Evolutionary conservation across 2,113 vertebrate genomes (phyloP), one percentile per base, ranked within the genome.

Genomic region (Lepus timidus): DNA sequence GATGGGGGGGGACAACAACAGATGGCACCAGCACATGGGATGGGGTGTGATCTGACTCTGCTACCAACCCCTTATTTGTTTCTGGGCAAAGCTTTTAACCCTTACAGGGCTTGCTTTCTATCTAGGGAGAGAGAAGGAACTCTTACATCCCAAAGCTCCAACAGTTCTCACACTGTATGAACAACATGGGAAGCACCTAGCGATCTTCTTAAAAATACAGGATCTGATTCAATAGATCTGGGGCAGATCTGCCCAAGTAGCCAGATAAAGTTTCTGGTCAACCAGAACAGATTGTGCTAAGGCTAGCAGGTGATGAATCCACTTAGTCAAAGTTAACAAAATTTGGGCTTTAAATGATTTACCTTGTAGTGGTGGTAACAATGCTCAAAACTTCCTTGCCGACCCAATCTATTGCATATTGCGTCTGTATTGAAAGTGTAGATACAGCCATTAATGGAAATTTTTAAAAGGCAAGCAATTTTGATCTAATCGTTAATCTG

Each of bases 401-500:
- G 19, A 55, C 19, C 19, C 27, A 88, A 39, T 25, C 58, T 78
- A 16, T 13, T 64, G 8, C 29, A 61, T 6, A 44, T 44, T 44
- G 44, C 44, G 44, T 44, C 44, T 44, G 49, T 19, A 9, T 19
- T 73, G 71, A 80, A 74, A 87, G 75, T n/a, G 64, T 4, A 73
- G 12, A 33, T 19, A 33, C 4, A n/a, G 29, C 20, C 58, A 71
- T 61, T 75, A 88, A 65, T 49, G 27, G 62, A 25, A 39, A 39
- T 91, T 71, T 58, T 67, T n/a, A 94, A 92, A 39, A n/a, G 44
- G 44, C 13, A 94, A 80, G 33, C 27, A 25, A 52, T 58, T 84
- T 89, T 83, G 27, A 52, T 91, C 85, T 92, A 86, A 85, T 49
- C 70, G 52, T 92, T 78, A 84, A 76, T 80, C 25, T 83, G 58